phyloP scores from a whole-genome alignment of 1,140 invertebrate species.

The Saxidomus purpurata region DNA sequence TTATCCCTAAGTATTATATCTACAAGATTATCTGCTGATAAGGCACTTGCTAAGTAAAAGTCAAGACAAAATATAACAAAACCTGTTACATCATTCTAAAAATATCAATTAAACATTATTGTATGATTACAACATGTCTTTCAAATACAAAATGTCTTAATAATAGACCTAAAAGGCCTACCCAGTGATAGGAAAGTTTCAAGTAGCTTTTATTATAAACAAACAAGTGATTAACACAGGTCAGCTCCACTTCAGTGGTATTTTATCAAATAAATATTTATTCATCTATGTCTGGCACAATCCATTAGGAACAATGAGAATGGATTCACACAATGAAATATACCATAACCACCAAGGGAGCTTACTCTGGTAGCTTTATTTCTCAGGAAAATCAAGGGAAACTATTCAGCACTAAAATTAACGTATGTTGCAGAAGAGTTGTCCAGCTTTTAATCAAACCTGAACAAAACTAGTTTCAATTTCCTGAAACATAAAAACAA shows the following conservation, averaged over 20 bases:
- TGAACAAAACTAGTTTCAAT: too few relatives aligned
- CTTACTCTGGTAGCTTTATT: background rate
- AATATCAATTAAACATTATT: background rate
- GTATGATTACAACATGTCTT: too few relatives aligned
- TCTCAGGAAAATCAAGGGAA: background rate
- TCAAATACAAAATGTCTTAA: too few relatives aligned
- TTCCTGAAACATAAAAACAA: too few relatives aligned
- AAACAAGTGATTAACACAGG: constrained; percentile 5
- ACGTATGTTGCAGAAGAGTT: background rate
- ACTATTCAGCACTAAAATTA: background rate
- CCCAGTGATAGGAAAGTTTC: too few relatives aligned
- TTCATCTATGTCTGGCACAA: constrained; percentile 33
- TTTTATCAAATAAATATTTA: constrained; percentile 46
- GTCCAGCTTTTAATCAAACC: too few relatives aligned
- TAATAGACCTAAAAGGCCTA: background rate
- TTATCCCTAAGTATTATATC: constrained; percentile 12
- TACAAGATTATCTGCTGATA: constrained; percentile 31
- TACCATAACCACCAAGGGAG: background rate
- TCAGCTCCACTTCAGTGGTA: background rate
- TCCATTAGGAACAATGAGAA: background rate
- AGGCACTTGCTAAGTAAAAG: constrained; percentile 30
- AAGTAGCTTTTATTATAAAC: constrained; percentile 9
- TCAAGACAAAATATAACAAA: constrained; percentile 27
- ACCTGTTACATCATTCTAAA: constrained; percentile 1
- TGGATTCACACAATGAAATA: too few relatives aligned